Percentiles rank a stretch among this genome's conserved stretches.
Conservation (phyloP, 2,888 invertebrate species). For the Athalia circularis region DNA sequence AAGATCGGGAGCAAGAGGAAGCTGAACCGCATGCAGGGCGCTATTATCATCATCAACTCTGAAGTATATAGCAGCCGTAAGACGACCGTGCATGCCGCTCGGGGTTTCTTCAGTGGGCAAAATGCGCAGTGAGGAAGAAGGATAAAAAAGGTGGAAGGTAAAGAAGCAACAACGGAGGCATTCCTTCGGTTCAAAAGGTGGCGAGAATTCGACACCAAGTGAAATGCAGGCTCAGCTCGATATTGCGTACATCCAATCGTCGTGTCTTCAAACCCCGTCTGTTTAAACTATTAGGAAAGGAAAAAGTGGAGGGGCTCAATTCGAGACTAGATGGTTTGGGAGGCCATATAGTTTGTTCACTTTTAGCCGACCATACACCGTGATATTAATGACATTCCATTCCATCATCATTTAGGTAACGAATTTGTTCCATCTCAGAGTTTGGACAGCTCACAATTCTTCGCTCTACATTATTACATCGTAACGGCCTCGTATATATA, state of each 20-base stretch:
- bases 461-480: neutral
- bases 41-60: constrained; percentile 10
- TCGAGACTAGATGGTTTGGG: too few species aligned
- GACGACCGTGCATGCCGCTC: neutral
- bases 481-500: neutral
- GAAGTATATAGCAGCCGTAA: constrained; percentile 10
- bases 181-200: constrained; percentile 22
- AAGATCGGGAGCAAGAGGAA: neutral
- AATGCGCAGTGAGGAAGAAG: neutral
- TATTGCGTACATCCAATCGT: neutral
- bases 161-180: constrained; percentile 21
- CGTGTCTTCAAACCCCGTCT: neutral
- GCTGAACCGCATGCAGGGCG: constrained; percentile 16
- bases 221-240: too few species aligned
- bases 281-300: neutral
- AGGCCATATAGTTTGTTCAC: too few species aligned
- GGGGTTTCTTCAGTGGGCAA: neutral
- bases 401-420: neutral
- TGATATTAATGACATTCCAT: constrained; percentile 30
- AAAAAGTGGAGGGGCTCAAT: too few species aligned
- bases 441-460: neutral
- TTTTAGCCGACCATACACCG: neutral
- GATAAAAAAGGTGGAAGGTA: neutral
- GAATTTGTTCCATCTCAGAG: constrained; percentile 19
- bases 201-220: constrained; percentile 29